A percentile compares a stretch with the other conserved stretches of the same genome.
Evolutionary conservation across 2,113 vertebrate genomes (phyloP).

Genomic region (Nerophis ophidion): DNA sequence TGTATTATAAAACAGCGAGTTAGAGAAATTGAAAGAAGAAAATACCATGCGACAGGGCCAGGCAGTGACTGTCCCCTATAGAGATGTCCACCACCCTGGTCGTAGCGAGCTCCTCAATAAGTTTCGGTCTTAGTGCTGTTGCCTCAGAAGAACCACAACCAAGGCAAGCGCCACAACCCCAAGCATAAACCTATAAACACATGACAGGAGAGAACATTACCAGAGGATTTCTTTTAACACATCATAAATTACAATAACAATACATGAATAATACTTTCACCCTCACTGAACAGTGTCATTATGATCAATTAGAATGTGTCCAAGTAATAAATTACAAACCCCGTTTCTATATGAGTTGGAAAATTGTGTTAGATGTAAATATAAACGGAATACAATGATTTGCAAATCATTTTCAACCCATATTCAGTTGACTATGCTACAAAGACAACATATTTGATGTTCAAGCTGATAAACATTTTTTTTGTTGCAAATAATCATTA

Average conservation of each 20-base stretch:
- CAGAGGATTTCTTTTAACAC: neutral
- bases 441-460: no score
- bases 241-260: no score
- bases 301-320: no score
- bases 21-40: neutral
- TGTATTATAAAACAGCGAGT: neutral
- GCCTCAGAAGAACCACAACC: slow-evolving; percentile 96
- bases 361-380: no score
- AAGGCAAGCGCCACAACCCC: slow-evolving; percentile 95
- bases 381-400: no score
- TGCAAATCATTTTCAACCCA: no score
- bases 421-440: no score
- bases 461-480: no score
- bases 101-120: slow-evolving; percentile 90
- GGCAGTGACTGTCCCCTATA: slow-evolving; percentile 95
- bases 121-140: slow-evolving; percentile 88
- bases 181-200: slow-evolving; percentile 83
- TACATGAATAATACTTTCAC: neutral
- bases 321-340: no score
- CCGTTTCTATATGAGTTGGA: no score
- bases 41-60: slow-evolving; percentile 92
- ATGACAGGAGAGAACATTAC: neutral
- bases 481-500: no score
- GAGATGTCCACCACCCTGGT: slow-evolving; percentile 96
- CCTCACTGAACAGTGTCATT: no score